These are phyloP conservation scores for Antrozous pallidus DNA, from an alignment of 2,797 vertebrate species.

Conservation along the genomic window DNA sequence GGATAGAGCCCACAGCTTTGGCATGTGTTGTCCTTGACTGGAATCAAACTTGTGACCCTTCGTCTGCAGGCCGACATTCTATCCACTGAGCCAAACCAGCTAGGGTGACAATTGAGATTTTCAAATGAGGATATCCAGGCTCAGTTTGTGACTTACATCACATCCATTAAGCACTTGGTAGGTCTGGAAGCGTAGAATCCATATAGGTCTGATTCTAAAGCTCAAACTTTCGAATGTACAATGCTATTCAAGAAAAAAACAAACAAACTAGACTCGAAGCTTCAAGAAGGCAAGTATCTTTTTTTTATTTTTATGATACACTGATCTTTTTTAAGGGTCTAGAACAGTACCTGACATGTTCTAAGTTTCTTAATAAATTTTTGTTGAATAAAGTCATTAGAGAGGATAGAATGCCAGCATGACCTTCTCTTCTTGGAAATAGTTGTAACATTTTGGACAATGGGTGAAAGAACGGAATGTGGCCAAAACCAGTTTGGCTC, in stretches of 20 bases:
- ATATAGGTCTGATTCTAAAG: background rate
- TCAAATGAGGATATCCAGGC: background rate
- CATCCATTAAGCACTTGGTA: background rate
- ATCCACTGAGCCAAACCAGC: too few species aligned
- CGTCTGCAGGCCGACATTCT: too few species aligned
- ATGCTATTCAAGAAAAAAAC: background rate
- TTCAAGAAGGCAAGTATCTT: background rate
- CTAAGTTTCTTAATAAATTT: background rate
- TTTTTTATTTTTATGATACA: background rate
- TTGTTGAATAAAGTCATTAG: background rate
- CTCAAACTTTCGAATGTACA: background rate
- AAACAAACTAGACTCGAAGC: background rate
- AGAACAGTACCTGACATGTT: background rate
- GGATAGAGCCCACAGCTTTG: too few species aligned
- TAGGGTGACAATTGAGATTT: background rate
- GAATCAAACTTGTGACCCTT: too few species aligned
- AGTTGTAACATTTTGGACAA: background rate
- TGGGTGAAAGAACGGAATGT: background rate
- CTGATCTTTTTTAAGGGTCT: background rate
- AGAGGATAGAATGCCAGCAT: background rate
- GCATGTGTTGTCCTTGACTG: too few species aligned
- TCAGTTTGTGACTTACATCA: background rate
- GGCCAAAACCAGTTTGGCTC: too few species aligned
- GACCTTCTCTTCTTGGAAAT: background rate
- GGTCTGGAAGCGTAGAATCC: background rate